Conservation (phyloP, 2,113 vertebrate species). For the Dipodomys stephensi region DNA sequence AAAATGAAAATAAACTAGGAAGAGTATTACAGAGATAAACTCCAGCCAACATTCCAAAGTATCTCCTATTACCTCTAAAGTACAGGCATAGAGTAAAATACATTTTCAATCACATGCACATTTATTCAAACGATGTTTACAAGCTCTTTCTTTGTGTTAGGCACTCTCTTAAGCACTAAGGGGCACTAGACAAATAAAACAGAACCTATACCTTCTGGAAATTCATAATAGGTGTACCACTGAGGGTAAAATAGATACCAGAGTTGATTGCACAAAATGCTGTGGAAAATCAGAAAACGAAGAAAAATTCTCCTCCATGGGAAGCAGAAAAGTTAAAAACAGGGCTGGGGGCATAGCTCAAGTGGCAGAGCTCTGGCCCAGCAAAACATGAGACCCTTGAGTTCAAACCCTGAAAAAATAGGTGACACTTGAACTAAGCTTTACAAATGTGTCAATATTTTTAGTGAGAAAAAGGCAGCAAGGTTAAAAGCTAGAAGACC, state of each 20-base stretch:
- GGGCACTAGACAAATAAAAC: not conserved
- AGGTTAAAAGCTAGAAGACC: not conserved
- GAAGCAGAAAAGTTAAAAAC: not conserved
- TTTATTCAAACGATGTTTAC: not conserved
- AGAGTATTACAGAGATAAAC: not conserved
- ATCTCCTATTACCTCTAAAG: not conserved
- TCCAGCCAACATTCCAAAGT: conserved; percentile 16
- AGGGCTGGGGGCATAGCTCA: no score
- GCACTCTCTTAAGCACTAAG: not conserved
- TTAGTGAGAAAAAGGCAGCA: not conserved
- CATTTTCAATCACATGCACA: not conserved
- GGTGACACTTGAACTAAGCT: not conserved
- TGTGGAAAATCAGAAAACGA: not conserved
- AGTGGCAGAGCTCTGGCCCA: no score
- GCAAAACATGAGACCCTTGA: no score
- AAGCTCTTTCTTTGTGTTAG: not conserved
- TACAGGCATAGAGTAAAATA: not conserved
- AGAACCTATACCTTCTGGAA: not conserved
- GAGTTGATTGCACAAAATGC: not conserved
- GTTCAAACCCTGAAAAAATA: not conserved
- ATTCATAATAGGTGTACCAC: not conserved
- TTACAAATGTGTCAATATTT: conserved; percentile 22
- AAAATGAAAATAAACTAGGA: conserved; percentile 14
- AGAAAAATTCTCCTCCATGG: not conserved
- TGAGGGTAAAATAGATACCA: not conserved